Evolutionary conservation across 2,113 vertebrate genomes (phyloP).

Genomic region (Hemiscyllium ocellatum): DNA sequence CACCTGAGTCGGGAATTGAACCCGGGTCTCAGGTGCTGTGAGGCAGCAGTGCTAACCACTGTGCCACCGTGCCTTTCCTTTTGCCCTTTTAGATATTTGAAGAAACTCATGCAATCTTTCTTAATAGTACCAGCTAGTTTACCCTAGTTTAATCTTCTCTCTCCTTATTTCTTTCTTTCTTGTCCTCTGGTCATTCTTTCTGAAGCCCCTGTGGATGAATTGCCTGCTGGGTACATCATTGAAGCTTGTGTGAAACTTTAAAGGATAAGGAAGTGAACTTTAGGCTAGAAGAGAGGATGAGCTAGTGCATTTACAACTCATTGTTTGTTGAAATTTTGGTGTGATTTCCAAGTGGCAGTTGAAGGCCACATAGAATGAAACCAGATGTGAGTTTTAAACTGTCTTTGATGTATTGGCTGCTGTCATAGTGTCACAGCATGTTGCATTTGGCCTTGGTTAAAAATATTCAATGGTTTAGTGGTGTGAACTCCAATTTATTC

Average conservation of each 20-base stretch:
- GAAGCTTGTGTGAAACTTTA: background rate
- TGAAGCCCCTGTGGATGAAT: background rate
- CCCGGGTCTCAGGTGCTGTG: too few species aligned
- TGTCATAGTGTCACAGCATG: background rate
- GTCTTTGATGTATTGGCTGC: background rate
- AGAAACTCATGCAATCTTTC: too few species aligned
- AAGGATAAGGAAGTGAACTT: background rate
- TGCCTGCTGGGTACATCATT: background rate
- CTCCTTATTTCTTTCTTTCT: too few species aligned
- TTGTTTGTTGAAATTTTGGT: background rate
- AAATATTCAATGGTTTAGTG: background rate
- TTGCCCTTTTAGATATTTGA: too few species aligned
- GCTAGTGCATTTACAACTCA: background rate
- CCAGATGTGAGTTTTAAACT: background rate
- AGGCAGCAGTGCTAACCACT: too few species aligned
- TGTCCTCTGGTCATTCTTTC: background rate
- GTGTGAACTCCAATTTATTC: background rate
- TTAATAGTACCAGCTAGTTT: too few species aligned
- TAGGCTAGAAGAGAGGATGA: background rate
- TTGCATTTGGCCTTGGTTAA: background rate
- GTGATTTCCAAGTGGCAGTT: background rate
- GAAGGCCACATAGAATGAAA: background rate
- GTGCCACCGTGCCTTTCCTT: too few species aligned
- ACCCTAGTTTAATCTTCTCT: too few species aligned
- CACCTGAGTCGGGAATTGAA: too few species aligned